Evolutionary conservation across 2,888 invertebrate genomes (phyloP).

Genomic region (Leuctra nigra): DNA sequence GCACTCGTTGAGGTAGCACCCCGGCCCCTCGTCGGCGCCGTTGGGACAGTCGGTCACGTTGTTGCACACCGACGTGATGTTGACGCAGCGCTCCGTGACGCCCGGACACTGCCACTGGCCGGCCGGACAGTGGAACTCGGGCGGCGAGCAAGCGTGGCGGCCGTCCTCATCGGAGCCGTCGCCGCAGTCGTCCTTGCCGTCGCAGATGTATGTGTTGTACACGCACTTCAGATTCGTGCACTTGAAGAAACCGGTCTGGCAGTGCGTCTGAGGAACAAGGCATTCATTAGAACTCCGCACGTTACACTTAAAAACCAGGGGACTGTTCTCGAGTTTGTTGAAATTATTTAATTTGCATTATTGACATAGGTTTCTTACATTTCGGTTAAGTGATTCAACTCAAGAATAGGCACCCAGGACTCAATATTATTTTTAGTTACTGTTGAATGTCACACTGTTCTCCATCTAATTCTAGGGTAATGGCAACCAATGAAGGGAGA

Average conservation of each 20-base stretch:
- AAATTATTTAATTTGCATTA: too few relatives aligned
- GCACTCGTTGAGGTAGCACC: constrained; percentile 80
- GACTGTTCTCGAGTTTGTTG: too few relatives aligned
- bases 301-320: too few relatives aligned
- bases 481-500: too few relatives aligned
- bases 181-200: constrained; percentile 89
- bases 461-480: too few relatives aligned
- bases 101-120: constrained; percentile 85
- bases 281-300: too few relatives aligned
- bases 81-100: constrained; percentile 73
- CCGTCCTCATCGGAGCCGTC: constrained; percentile 84
- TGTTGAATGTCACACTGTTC: too few relatives aligned
- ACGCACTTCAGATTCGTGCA: constrained; percentile 81
- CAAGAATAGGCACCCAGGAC: too few relatives aligned
- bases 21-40: constrained; percentile 86
- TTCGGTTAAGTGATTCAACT: too few relatives aligned
- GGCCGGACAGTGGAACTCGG: constrained; percentile 67
- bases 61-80: constrained; percentile 84
- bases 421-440: too few relatives aligned
- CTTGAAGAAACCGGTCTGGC: constrained; percentile 72
- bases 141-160: constrained; percentile 74
- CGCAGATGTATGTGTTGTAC: constrained; percentile 91
- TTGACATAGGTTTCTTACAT: too few relatives aligned
- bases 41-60: constrained; percentile 85
- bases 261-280: constrained; percentile 51